Percentiles rank a stretch among this genome's conserved stretches.
Conservation (phyloP, 2,113 vertebrate species). For the Oncorhynchus kisutch region DNA sequence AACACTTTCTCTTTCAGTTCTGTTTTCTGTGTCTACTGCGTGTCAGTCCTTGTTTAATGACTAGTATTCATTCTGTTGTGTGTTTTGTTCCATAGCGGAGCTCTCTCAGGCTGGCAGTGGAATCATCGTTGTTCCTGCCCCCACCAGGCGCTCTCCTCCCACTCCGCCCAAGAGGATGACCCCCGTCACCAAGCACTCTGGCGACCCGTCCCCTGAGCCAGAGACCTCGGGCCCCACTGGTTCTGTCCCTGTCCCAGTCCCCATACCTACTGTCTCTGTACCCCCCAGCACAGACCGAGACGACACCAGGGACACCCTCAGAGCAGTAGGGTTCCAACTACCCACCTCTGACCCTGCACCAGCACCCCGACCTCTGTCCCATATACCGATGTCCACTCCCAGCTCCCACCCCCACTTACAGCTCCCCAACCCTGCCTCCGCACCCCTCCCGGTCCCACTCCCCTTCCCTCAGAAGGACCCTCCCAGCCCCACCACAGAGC, state of each 20-base stretch:
- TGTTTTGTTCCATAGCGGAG: slow-evolving; percentile 73
- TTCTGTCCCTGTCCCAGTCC: slow-evolving; percentile 44
- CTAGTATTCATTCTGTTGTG: not conserved
- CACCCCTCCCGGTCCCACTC: not conserved
- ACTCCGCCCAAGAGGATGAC: slow-evolving; percentile 85
- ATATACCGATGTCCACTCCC: slow-evolving; percentile 71
- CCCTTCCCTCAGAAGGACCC: slow-evolving; percentile 37
- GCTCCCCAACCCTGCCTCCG: not conserved
- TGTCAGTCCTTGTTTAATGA: not conserved
- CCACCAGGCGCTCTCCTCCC: slow-evolving; percentile 84
- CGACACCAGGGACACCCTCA: slow-evolving; percentile 8
- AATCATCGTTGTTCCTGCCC: slow-evolving; percentile 57
- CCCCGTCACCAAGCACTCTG: slow-evolving; percentile 66
- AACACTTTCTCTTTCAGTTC: not conserved
- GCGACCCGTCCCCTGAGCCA: slow-evolving; percentile 59
- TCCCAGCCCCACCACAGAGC: slow-evolving; percentile 61
- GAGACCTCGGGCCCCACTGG: not conserved
- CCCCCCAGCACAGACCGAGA: not conserved
- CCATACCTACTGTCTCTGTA: slow-evolving; percentile 30
- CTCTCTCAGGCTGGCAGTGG: slow-evolving; percentile 73
- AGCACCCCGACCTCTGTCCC: slow-evolving; percentile 48
- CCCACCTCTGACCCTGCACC: not conserved
- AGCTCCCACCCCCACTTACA: slow-evolving; percentile 22
- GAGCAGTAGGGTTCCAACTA: not conserved
- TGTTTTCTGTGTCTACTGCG: not conserved